phyloP scores from a whole-genome alignment of 2,888 invertebrate species.

The Pandemis cinnamomeana region DNA sequence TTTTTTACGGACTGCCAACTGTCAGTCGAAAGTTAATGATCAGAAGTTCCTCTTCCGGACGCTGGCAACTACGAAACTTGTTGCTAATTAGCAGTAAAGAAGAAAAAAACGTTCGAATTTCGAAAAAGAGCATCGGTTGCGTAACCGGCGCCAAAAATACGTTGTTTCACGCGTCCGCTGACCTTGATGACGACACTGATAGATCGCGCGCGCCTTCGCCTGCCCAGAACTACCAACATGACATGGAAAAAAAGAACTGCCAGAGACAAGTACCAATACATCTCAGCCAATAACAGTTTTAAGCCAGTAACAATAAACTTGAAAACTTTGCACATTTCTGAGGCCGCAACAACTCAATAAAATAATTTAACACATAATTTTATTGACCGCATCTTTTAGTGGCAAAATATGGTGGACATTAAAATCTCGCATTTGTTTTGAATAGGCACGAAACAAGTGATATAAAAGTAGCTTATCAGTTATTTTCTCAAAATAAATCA shows the following conservation, averaged over 20 bases:
- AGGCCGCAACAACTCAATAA: constrained; percentile 19
- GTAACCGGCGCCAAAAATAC: constrained; percentile 66
- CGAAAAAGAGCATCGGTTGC: constrained; percentile 55
- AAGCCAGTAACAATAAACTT: constrained; percentile 1
- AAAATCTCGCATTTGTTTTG: constrained; percentile 23
- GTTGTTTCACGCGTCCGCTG: constrained; percentile 54
- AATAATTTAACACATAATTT: constrained; percentile 18
- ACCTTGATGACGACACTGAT: constrained; percentile 76
- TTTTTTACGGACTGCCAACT: constrained; percentile 17
- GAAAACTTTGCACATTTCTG: background rate
- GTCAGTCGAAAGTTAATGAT: constrained; percentile 16
- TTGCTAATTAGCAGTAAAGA: constrained; percentile 57
- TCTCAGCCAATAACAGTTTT: background rate
- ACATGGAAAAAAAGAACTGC: constrained; percentile 20
- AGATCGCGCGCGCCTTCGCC: constrained; percentile 54
- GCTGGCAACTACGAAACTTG: constrained; percentile 53
- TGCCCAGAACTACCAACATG: constrained; percentile 16
- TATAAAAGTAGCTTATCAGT: constrained; percentile 1
- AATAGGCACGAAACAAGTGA: constrained; percentile 9
- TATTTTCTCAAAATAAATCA: background rate
- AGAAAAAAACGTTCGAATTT: constrained; percentile 47
- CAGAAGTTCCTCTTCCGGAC: constrained; percentile 30
- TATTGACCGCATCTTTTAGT: constrained; percentile 24
- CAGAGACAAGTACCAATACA: background rate
- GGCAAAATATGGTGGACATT: constrained; percentile 9